Evolutionary conservation across 2,113 vertebrate genomes (phyloP).

Genomic region (Protobothrops flavoviridis): DNA sequence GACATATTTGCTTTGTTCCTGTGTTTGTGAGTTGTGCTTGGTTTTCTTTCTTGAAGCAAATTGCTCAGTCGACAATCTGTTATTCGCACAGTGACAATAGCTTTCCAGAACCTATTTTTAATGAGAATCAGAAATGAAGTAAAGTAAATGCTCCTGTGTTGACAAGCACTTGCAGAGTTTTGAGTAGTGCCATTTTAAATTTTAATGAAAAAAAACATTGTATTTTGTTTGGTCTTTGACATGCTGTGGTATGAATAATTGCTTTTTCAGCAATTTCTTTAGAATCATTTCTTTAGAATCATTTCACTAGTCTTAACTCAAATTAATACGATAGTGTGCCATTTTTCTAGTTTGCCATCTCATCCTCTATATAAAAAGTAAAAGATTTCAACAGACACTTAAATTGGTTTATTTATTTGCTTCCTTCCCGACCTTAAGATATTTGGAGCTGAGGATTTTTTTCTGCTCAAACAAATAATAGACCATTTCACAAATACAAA

Average conservation of each 20-base stretch:
- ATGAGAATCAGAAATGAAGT: conserved; percentile 21
- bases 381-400: background rate
- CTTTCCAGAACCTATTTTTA: conserved; percentile 15
- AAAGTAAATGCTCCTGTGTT: conserved; percentile 8
- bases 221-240: conserved; percentile 14
- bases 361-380: background rate
- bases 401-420: background rate
- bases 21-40: background rate
- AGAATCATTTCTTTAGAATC: background rate
- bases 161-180: background rate
- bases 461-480: background rate
- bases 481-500: background rate
- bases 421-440: background rate
- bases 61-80: background rate
- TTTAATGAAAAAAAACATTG: conserved; percentile 1
- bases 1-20: background rate
- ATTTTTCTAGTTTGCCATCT: background rate
- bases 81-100: conserved; percentile 9
- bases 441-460: background rate
- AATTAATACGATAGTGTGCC: background rate
- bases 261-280: background rate
- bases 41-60: background rate
- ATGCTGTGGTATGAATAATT: conserved; percentile 4
- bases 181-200: conserved; percentile 2
- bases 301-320: background rate